phyloP scores from a whole-genome alignment of 2,113 vertebrate genomes.

The Caloenas nicobarica region DNA sequence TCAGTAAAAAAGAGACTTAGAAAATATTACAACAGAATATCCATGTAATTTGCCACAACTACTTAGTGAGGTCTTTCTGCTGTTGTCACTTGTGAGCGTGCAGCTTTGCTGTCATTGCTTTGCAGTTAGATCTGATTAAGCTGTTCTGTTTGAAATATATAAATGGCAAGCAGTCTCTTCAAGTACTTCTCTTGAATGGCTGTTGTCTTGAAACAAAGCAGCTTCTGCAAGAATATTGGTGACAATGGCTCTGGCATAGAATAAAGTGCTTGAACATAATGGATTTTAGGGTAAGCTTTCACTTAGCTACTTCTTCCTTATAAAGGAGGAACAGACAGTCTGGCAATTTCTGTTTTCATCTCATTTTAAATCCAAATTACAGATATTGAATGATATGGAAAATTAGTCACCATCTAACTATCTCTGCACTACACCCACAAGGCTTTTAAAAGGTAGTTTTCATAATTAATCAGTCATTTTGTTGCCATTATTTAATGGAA shows the following conservation, averaged over 20 bases:
- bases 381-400: slow-evolving; percentile 73
- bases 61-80: background rate
- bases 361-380: slow-evolving; percentile 69
- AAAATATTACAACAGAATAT: background rate
- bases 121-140: background rate
- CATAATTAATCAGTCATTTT: slow-evolving; percentile 79
- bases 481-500: slow-evolving; percentile 73
- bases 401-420: slow-evolving; percentile 77
- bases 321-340: slow-evolving; percentile 32
- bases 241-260: slow-evolving; percentile 26
- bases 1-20: background rate
- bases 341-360: slow-evolving; percentile 57
- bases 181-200: slow-evolving; percentile 20
- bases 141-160: background rate
- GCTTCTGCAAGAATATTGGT: slow-evolving; percentile 32
- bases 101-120: slow-evolving; percentile 2
- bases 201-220: slow-evolving; percentile 38
- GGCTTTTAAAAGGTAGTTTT: slow-evolving; percentile 75
- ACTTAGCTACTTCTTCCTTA: background rate
- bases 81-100: background rate
- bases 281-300: slow-evolving; percentile 37
- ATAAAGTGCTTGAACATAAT: slow-evolving; percentile 7
- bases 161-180: background rate
- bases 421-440: slow-evolving; percentile 63
- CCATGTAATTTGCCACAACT: background rate